Percentiles rank a stretch among this genome's conserved stretches.
Evolutionary conservation across 2,797 vertebrate genomes (phyloP).

Genomic region (Bufotes viridis): DNA sequence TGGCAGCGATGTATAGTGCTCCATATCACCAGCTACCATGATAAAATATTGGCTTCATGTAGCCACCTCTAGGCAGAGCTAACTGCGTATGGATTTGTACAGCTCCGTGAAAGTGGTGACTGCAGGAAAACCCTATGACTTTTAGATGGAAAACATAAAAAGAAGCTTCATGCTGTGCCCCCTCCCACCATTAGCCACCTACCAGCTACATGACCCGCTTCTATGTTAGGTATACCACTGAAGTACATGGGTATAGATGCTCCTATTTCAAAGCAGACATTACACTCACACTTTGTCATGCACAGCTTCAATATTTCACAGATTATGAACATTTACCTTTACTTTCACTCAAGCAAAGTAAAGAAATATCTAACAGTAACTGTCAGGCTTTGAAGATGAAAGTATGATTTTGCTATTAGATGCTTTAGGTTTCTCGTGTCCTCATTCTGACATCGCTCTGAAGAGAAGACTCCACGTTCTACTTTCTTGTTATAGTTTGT

Average conservation of each 20-base stretch:
- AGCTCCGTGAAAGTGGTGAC: too few relatives aligned
- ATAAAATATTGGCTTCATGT: too few relatives aligned
- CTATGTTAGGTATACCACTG: neutral
- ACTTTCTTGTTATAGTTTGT: slow-evolving; percentile 31
- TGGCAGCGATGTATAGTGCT: too few relatives aligned
- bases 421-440: slow-evolving; percentile 40
- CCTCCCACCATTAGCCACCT: too few relatives aligned
- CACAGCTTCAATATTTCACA: neutral
- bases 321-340: slow-evolving; percentile 2
- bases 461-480: slow-evolving; percentile 22
- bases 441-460: slow-evolving; percentile 48
- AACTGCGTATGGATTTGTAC: too few relatives aligned
- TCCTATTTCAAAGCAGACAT: neutral
- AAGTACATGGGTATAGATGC: neutral
- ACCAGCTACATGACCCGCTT: neutral
- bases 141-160: too few relatives aligned
- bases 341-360: slow-evolving; percentile 28
- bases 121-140: too few relatives aligned
- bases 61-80: too few relatives aligned
- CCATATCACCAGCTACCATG: too few relatives aligned
- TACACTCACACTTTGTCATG: neutral
- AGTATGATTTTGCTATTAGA: slow-evolving; percentile 37
- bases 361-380: slow-evolving; percentile 17
- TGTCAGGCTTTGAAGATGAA: slow-evolving; percentile 50
- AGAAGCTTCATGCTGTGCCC: too few relatives aligned